These are phyloP conservation scores for Monomorium pharaonis DNA, from an alignment of 1,140 invertebrate genomes.

Conservation along the genomic window DNA sequence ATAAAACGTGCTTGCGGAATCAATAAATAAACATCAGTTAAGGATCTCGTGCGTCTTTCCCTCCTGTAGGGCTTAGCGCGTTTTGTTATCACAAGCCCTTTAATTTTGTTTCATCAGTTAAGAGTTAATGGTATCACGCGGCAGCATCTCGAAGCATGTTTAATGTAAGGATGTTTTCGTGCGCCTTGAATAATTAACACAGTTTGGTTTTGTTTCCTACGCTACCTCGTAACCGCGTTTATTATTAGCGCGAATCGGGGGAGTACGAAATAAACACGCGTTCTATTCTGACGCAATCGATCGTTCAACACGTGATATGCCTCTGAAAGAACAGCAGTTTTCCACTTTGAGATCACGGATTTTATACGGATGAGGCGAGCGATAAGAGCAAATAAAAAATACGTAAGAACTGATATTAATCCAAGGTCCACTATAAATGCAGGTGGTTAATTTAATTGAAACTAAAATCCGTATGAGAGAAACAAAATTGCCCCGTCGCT, in stretches of 20 bases:
- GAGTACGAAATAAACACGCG: conserved; percentile 44
- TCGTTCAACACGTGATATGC: background rate
- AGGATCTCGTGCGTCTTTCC: conserved; percentile 26
- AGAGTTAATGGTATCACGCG: conserved; percentile 41
- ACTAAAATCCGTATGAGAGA: background rate
- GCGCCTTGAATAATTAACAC: conserved; percentile 54
- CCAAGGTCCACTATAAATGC: background rate
- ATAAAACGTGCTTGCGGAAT: background rate
- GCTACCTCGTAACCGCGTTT: conserved; percentile 47
- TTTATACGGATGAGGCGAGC: background rate
- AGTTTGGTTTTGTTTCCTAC: conserved; percentile 54
- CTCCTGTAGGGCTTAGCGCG: background rate
- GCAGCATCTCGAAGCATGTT: conserved; percentile 48
- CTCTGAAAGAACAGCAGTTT: conserved; percentile 12
- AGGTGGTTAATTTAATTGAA: conserved; percentile 3
- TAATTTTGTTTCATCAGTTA: conserved; percentile 54
- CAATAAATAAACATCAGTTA: conserved; percentile 46
- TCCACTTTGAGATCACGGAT: background rate
- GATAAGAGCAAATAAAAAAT: background rate
- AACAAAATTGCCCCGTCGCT: background rate
- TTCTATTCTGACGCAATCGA: conserved; percentile 22
- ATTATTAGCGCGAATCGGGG: conserved; percentile 47
- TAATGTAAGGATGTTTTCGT: conserved; percentile 56
- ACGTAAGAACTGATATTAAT: background rate
- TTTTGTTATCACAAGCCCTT: conserved; percentile 36